Conservation (phyloP, 1,140 invertebrate genomes). For the Listronotus bonariensis region DNA sequence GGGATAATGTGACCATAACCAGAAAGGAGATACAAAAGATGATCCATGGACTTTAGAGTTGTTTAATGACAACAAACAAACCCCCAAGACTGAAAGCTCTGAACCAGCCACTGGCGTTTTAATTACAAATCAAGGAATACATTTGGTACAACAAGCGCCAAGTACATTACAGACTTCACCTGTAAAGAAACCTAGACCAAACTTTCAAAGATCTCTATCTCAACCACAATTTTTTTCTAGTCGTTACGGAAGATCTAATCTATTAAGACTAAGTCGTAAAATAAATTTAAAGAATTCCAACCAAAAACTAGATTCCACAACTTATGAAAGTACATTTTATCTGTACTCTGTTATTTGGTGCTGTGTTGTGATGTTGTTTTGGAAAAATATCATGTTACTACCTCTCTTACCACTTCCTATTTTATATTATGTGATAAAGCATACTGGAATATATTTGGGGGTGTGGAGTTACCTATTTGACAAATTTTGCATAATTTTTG, state of each 20-base stretch:
- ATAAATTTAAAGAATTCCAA: conserved; percentile 35
- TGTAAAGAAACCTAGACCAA: conserved; percentile 31
- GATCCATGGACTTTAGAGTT: conserved; percentile 45
- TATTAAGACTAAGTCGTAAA: conserved; percentile 33
- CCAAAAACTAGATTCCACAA: conserved; percentile 34
- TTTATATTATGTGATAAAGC: conserved; percentile 66
- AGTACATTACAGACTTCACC: not conserved
- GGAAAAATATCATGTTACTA: conserved; percentile 73
- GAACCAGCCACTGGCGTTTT: conserved; percentile 34
- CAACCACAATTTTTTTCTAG: conserved; percentile 45
- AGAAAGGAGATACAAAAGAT: conserved; percentile 7
- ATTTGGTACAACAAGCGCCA: conserved; percentile 28
- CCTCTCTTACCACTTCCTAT: conserved; percentile 69
- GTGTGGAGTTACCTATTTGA: conserved; percentile 56
- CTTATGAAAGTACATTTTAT: conserved; percentile 58
- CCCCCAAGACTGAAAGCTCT: conserved; percentile 14
- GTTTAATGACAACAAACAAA: conserved; percentile 40
- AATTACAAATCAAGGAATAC: conserved; percentile 40
- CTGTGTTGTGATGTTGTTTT: conserved; percentile 71
- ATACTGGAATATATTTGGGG: conserved; percentile 60
- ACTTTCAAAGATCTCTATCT: conserved; percentile 49
- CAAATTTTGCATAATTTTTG: conserved; percentile 44
- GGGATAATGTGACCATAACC: conserved; percentile 1
- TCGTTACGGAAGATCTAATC: conserved; percentile 27
- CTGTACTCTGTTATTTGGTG: conserved; percentile 71